Conservation (phyloP, 2,113 vertebrate species). For the Marcusenius ussheri region DNA sequence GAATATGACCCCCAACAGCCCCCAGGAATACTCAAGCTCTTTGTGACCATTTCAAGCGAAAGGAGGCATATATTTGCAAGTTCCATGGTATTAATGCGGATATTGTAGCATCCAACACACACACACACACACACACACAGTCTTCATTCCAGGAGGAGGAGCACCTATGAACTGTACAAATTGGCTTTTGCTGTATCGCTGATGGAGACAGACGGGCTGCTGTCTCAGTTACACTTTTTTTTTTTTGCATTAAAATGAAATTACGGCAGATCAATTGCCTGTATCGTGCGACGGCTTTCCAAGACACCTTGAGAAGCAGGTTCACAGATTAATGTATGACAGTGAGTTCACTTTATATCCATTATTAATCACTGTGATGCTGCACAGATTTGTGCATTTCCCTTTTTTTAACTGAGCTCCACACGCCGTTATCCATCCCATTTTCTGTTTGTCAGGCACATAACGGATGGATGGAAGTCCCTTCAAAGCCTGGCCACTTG, state of each 20-base stretch:
- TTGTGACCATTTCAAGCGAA: background rate
- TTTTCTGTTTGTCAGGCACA: background rate
- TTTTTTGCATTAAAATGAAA: slow-evolving; percentile 31
- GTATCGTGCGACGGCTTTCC: slow-evolving; percentile 31
- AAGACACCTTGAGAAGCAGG: slow-evolving; percentile 30
- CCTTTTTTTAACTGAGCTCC: slow-evolving; percentile 10
- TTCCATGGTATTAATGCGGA: background rate
- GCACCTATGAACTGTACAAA: slow-evolving; percentile 4
- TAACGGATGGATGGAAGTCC: background rate
- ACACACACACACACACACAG: background rate
- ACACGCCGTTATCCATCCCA: slow-evolving; percentile 5
- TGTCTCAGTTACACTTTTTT: background rate
- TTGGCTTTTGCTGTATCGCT: background rate
- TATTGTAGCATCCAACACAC: background rate
- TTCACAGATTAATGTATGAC: slow-evolving; percentile 41
- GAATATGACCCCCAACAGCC: background rate
- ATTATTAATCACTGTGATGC: slow-evolving; percentile 36
- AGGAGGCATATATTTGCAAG: background rate
- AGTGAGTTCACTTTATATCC: slow-evolving; percentile 34
- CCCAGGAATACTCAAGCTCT: background rate
- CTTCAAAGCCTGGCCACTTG: background rate
- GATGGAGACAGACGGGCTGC: background rate
- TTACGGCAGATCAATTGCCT: slow-evolving; percentile 29
- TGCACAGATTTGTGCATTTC: slow-evolving; percentile 26
- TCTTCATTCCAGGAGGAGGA: background rate